Evolutionary conservation across 2,113 vertebrate species (phyloP), one percentile per base, ranked within the genome.

Genomic region (Potamarius usumacintae): DNA sequence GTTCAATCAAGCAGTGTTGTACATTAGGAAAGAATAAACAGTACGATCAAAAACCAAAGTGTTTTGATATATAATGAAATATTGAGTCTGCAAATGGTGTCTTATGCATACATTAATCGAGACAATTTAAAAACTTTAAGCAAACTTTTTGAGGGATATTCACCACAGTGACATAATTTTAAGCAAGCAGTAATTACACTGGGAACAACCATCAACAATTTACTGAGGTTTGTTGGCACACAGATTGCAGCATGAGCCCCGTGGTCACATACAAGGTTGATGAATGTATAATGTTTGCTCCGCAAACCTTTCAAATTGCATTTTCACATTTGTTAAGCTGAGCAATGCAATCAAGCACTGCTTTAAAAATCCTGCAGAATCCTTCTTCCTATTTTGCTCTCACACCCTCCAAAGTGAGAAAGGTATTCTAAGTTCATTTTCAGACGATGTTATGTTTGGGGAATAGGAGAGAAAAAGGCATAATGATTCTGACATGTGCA

Each of bases 261-360:
- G 60, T n/a, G 69, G 89, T 72, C 76, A 88, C 83, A 87, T 86
- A 83, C 69, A 72, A 85, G 18, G 9, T 85, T 88, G 89, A 91
- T 90, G 81, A 50, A 76, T 76, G 67, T 83, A 87, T 90, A 62
- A 90, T 91, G 80, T 89, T 72, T 88, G 67, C 88, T 82, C 74
- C 67, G 12, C 85, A 90, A 85, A 87, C 76, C 76, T 74, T 89
- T 86, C 58, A 87, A 84, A 88, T 55, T 34, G 62, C 78, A 34
- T 30, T 67, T 81, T 80, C 87, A 76, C 90, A 91, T 91, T 90
- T 85, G 88, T 91, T 88, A 89, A 12, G 63, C 82, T 74, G 53
- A 77, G 72, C 65, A 80, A 82, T 86, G 25, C 88, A 62, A 88
- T 55, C 89, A 42, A 82, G 80, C 67, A 50, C 82, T 62, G 67